A percentile compares a stretch with the other conserved stretches of the same genome.
Conservation (phyloP, 2,113 vertebrate species). For the Oryzias celebensis region DNA sequence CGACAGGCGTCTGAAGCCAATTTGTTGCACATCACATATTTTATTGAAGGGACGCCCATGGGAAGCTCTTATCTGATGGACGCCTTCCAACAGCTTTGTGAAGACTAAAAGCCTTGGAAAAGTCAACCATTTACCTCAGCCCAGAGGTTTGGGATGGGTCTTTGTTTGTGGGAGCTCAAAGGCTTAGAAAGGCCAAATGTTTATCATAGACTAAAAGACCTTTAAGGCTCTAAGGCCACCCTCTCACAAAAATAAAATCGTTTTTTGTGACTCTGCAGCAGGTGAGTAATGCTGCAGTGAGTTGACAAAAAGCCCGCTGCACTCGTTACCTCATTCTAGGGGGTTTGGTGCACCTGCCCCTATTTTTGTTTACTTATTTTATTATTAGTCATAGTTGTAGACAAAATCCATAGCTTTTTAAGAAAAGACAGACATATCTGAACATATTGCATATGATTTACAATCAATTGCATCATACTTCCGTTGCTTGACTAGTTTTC, state of each 20-base stretch:
- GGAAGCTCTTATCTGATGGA: conserved; percentile 78
- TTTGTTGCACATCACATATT: conserved; percentile 70
- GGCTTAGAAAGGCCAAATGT: conserved; percentile 77
- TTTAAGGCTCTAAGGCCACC: conserved; percentile 78
- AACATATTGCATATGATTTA: neutral
- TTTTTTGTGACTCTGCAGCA: conserved; percentile 59
- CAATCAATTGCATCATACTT: neutral
- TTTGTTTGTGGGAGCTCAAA: conserved; percentile 76
- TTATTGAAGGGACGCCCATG: conserved; percentile 71
- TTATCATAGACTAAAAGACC: conserved; percentile 75
- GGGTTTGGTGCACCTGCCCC: conserved; percentile 15
- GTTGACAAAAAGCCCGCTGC: conserved; percentile 52
- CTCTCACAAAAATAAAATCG: conserved; percentile 72
- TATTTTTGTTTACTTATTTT: neutral
- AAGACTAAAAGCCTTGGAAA: conserved; percentile 77
- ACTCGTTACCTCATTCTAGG: conserved; percentile 32
- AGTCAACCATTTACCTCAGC: conserved; percentile 75
- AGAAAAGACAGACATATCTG: neutral
- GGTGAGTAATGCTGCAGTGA: conserved; percentile 61
- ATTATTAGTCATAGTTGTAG: no score
- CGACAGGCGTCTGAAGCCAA: conserved; percentile 67
- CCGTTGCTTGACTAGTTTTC: neutral
- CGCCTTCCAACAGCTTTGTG: conserved; percentile 78
- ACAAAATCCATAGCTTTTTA: no score
- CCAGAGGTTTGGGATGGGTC: conserved; percentile 73